phyloP scores from a whole-genome alignment of 2,797 vertebrate genomes.

The Channa striata region DNA sequence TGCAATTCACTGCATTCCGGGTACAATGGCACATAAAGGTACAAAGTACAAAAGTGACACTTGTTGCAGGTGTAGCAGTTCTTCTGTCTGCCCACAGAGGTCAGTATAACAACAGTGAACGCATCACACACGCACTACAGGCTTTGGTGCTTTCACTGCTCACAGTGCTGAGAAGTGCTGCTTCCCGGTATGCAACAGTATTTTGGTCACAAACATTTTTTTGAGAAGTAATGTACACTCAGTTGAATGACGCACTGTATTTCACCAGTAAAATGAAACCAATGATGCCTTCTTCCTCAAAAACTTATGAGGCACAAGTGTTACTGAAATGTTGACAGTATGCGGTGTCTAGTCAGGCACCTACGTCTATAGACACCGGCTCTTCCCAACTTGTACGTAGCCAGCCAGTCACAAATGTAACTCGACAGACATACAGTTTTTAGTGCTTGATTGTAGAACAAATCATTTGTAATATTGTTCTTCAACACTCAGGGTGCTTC shows the following conservation, averaged over 20 bases:
- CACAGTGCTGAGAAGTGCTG: background rate
- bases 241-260: conserved; percentile 18
- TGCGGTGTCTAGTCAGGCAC: background rate
- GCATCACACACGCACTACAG: background rate
- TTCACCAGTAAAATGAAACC: conserved; percentile 6
- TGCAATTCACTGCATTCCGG: conserved; percentile 16
- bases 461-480: background rate
- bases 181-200: conserved; percentile 6
- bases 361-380: background rate
- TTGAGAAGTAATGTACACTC: conserved; percentile 17
- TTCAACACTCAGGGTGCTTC: conserved; percentile 1
- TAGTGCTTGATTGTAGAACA: background rate
- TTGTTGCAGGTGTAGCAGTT: conserved; percentile 5
- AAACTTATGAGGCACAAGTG: conserved; percentile 19
- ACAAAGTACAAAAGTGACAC: background rate
- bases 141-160: background rate
- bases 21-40: background rate
- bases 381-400: background rate
- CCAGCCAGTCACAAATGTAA: conserved; percentile 19
- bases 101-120: conserved; percentile 7
- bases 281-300: conserved; percentile 46
- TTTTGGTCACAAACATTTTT: background rate
- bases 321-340: background rate
- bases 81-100: background rate
- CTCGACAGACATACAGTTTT: background rate